Base-by-base conservation (phyloP, 2,113 vertebrate species). In the Andinoacara biseriatus region DNA sequence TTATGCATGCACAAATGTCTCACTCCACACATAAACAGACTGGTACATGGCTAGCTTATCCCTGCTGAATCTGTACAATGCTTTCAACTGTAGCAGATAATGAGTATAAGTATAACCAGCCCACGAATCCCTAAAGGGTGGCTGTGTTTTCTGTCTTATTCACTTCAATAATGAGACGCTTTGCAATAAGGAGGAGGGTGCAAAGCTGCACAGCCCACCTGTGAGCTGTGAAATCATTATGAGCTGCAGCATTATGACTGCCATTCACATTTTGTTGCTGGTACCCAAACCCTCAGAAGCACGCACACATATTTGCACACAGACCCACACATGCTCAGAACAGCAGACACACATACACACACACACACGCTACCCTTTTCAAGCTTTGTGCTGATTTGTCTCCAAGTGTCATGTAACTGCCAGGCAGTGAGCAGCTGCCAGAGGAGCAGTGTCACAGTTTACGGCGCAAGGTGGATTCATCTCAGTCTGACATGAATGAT, bases 191-290 rank as follows among this genome's bases (percentile, higher is more conserved):
- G 54, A 57, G 46, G 33, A 61, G 84, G 35, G 59, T 18, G 56
- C 56, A 31, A 62, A 61, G 31, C 76, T 60, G 18, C 20, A 38
- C 52, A 9, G 83, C 57, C 77, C 82, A 89, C 69, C 83, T 74
- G 83, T 79, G 83, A 84, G 35, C 85, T 46, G 61, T 82, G 76
- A 74, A 89, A 82, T 74, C 58, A 61, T 87, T 65, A 76, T 79
- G 69, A 84, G 58, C 72, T 40, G 22, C 52, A 63, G 24, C 35
- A 20, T 81, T 60, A 54, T 43, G n/a, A 62, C 65, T 62, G 52
- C 56, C 38, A 75, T 83, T 83, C 59, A 60, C 59, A 52, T 84
- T 76, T 74, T 49, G 61, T 14, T 80, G n/a, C 54, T 33, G 17
- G 18, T 59, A 31, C 57, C 61, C 5, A 65, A 33, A 69, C 35